Base-by-base conservation (phyloP, 92 coral and sea anemone species). In the Porites cylindrica region DNA sequence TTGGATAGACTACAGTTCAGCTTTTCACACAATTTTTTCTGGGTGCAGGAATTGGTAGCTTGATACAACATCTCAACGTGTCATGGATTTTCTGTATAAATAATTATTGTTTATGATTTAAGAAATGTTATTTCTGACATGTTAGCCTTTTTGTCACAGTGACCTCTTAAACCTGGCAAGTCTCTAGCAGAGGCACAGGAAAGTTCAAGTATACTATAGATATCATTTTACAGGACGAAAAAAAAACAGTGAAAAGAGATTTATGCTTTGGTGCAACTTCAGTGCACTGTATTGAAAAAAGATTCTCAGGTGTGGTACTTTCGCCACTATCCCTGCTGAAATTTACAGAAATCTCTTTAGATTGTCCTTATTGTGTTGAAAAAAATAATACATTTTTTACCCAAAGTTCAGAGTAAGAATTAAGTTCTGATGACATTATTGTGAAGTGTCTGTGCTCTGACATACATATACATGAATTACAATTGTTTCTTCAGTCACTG, bases 401-500 rank as follows among this genome's bases (percentile, higher is more conserved):
- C 47, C 47, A 53, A 75, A 56, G 61, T 56, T 56, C 61, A 56
- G 11, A 56, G 16, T 56, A 56, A 56, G 16, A 56, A 56, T 56
- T 10, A 0, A 56, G 16, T 56, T 56, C 16, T 56, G 17, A 56
- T 56, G 61, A 10, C 13, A 12, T 56, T 56, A 56, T 56, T 56
- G 11, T 56, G 3, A 56, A 14, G 51, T 26, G 50, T 69, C 52
- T 24, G 20, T 69, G 52, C 26, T 19, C 78, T 58, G 73, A 54
- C 18, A 20, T 54, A 74, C 61, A 62, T 66, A 14, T 61, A 26
- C 79, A 63, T 74, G 73, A 29, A 63, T 75, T 23, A 19, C 26
- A 70, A 70, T 84, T 75, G 10, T 76, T 79, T 79, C 69, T 70
- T 56, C 77, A 70, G 80, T 73, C 20, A 38, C 47, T 38, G 61